phyloP scores from a whole-genome alignment of 1,140 invertebrate genomes.

The Papilio dardanus region DNA sequence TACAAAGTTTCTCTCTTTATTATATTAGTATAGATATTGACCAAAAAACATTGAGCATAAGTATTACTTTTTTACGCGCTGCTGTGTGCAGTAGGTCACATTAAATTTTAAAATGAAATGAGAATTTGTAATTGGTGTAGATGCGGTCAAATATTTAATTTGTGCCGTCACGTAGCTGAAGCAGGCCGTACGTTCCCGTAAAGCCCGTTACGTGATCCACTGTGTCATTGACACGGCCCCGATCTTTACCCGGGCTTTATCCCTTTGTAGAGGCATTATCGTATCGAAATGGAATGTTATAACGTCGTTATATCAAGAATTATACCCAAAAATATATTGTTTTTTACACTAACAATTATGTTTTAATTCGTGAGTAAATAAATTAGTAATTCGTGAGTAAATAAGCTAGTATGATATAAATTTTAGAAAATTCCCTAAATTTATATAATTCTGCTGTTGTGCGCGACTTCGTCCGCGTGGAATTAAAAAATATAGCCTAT shows the following conservation, averaged over 20 bases:
- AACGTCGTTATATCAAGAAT: not conserved
- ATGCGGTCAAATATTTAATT: conserved; percentile 21
- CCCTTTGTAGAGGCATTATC: conserved; percentile 9
- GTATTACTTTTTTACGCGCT: not conserved
- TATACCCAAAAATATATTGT: not conserved
- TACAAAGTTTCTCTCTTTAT: too few species aligned
- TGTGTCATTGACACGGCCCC: conserved; percentile 5
- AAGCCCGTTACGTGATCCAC: conserved; percentile 14
- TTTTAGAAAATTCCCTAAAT: too few species aligned
- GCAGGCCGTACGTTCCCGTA: conserved; percentile 15
- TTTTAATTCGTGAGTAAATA: too few species aligned
- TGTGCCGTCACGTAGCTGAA: conserved; percentile 4
- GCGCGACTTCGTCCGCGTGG: too few species aligned
- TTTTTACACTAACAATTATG: too few species aligned
- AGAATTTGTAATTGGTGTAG: not conserved
- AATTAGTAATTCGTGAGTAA: too few species aligned
- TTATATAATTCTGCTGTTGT: too few species aligned
- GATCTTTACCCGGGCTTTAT: conserved; percentile 20
- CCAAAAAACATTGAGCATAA: too few species aligned
- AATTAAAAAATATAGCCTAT: too few species aligned
- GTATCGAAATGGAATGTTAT: conserved; percentile 9
- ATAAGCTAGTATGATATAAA: too few species aligned
- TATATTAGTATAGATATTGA: too few species aligned
- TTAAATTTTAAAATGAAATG: not conserved
- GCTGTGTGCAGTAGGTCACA: not conserved